Conservation (phyloP, 2,888 invertebrate species). For the Penaeus monodon region DNA sequence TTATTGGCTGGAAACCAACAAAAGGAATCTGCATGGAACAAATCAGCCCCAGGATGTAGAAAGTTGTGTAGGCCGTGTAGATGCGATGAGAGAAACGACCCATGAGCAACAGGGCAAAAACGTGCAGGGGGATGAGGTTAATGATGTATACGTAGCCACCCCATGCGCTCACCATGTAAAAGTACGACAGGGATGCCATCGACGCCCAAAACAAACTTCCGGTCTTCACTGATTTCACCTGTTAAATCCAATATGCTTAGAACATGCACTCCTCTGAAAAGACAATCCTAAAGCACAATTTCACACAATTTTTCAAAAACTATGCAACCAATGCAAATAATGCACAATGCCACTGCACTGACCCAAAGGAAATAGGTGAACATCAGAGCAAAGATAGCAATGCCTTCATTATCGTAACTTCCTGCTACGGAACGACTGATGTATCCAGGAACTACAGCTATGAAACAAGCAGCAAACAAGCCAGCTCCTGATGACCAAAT, state of each 20-base stretch:
- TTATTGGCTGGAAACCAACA: conserved; percentile 95
- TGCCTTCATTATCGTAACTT: conserved; percentile 99
- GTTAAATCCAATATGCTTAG: conserved; percentile 65
- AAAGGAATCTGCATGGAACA: conserved; percentile 91
- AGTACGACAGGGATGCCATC: conserved; percentile 94
- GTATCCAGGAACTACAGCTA: conserved; percentile 98
- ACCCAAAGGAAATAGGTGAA: conserved; percentile 99
- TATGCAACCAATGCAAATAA: too few relatives aligned
- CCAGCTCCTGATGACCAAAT: conserved; percentile 97
- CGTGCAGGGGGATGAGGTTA: conserved; percentile 97
- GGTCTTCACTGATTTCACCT: conserved; percentile 92
- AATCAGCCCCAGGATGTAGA: conserved; percentile 94
- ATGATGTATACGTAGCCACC: conserved; percentile 99
- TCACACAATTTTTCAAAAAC: too few relatives aligned
- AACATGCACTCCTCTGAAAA: too few relatives aligned
- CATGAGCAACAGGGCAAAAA: conserved; percentile 84
- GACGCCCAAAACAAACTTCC: conserved; percentile 98
- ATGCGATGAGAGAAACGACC: conserved; percentile 92
- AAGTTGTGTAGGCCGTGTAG: conserved; percentile 95
- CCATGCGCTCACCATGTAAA: conserved; percentile 99
- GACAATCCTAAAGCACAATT: too few relatives aligned
- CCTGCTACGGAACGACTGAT: conserved; percentile 99
- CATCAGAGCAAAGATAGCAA: conserved; percentile 98
- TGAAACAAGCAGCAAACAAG: conserved; percentile 97
- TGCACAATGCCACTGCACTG: conserved; percentile 54